Base-by-base conservation (phyloP, 2,113 vertebrate genomes). In the Tamias sibiricus region DNA sequence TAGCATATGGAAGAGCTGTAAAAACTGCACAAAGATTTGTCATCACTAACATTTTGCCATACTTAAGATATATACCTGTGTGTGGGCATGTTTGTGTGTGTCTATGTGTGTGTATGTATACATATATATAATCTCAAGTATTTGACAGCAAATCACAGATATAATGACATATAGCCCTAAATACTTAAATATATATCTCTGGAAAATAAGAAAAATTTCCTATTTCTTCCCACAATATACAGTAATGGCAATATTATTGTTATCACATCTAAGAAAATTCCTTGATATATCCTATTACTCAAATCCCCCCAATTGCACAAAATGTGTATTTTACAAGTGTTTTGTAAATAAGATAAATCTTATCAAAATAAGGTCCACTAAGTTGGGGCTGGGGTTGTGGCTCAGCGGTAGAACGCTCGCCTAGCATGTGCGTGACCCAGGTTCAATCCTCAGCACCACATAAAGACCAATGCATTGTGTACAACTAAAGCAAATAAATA, bases 201-300 rank as follows among this genome's bases (percentile, higher is more conserved):
- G 7, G 52, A 90, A 80, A 87, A 42, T 68, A 90, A 81, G 17
- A 3, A 88, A 20, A 44, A 59, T 49, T 87, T 77, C 3, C 37
- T 28, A 69, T 19, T 71, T 59, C 1, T 72, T 42, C 30, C 32
- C 24, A 64, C 1, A 76, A 80, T 79, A 80, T 66, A 5, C 30
- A 49, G n/a, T 85, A 91, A 69, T 47, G 87, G 7, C 40, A 11
- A 47, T 49, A 59, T 54, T 66, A 49, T 42, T 35, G 35, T 77
- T 81, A 37, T 57, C 77, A 74, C 9, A 22, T 52, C 69, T 62
- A 95, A 71, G 8, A 87, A 90, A 93, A 94, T 90, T 87, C 19
- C 10, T 85, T 90, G 75, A 88, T 82, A 44, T 42, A 26, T 71
- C 35, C 13, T 79, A 77, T 75, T 49, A 77, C 62, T 66, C 32